These are phyloP conservation scores for Ichneumoninae sp. DNA, from an alignment of 2,888 invertebrate species.

Conservation along the genomic window DNA sequence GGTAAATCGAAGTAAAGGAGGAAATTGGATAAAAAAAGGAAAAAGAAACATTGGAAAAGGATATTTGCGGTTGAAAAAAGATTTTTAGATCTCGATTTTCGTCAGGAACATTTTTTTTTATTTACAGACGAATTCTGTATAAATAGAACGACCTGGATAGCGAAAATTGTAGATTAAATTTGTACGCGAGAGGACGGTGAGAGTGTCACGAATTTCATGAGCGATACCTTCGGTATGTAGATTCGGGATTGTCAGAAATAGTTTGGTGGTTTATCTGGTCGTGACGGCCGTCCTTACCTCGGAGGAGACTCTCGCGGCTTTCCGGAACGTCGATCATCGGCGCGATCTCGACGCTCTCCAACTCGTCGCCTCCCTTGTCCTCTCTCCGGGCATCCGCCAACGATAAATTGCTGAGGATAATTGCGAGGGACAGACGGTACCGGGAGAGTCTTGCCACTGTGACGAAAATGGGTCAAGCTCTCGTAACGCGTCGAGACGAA, in stretches of 20 bases:
- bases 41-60: not conserved
- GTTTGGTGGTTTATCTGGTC: constrained; percentile 15
- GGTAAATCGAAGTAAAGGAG: not conserved
- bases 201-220: not conserved
- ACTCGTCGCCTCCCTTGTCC: constrained; percentile 14
- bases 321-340: constrained; percentile 45
- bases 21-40: not conserved
- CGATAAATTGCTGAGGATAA: constrained; percentile 67
- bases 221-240: not conserved
- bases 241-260: not conserved
- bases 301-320: constrained; percentile 17
- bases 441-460: constrained; percentile 49
- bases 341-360: constrained; percentile 24
- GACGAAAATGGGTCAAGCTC: constrained; percentile 59
- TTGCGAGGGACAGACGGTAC: constrained; percentile 50
- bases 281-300: not conserved
- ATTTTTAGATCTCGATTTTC: not conserved
- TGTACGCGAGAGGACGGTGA: not conserved
- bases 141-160: not conserved
- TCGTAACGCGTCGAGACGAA: constrained; percentile 40
- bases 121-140: not conserved
- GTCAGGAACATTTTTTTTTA: not conserved
- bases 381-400: constrained; percentile 31
- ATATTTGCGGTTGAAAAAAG: not conserved
- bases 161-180: not conserved